phyloP scores from a whole-genome alignment of 2,888 invertebrate species.

The Lissonota sp. region DNA sequence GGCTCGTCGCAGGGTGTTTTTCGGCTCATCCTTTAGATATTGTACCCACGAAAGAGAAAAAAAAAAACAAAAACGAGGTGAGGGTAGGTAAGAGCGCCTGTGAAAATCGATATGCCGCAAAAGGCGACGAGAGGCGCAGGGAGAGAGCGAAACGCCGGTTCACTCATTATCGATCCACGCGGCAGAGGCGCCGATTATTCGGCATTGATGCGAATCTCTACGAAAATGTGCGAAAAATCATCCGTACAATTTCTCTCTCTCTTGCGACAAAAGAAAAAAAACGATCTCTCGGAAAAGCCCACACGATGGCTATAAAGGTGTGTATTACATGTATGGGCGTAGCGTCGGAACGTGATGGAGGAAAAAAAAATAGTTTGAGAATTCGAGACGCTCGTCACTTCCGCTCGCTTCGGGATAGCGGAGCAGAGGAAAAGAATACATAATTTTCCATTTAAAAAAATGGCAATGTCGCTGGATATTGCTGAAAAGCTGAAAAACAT shows the following conservation, averaged over 20 bases:
- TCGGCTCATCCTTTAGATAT: not conserved
- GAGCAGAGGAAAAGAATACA: not conserved
- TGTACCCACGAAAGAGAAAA: not conserved
- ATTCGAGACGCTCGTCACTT: slow-evolving; percentile 45
- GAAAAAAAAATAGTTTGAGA: slow-evolving; percentile 10
- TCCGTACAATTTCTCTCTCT: slow-evolving; percentile 5
- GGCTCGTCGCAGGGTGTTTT: slow-evolving; percentile 47
- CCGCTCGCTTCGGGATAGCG: slow-evolving; percentile 11
- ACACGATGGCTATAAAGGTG: slow-evolving; percentile 19
- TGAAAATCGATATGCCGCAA: not conserved
- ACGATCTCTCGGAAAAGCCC: slow-evolving; percentile 25
- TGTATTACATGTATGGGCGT: slow-evolving; percentile 39
- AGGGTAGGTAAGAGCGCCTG: slow-evolving; percentile 41
- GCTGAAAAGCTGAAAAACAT: not conserved
- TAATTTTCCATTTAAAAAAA: not conserved
- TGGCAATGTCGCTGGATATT: not conserved
- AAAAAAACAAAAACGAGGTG: slow-evolving; percentile 23
- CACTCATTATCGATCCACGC: no score
- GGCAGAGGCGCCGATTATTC: not conserved
- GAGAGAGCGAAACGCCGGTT: no score
- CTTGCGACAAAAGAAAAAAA: not conserved
- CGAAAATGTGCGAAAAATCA: no score
- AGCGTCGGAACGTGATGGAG: slow-evolving; percentile 22
- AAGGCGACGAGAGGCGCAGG: not conserved
- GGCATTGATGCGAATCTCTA: not conserved